These are phyloP conservation scores for Microcebus tavaratra DNA, from an alignment of 2,113 vertebrate species.

Conservation along the genomic window DNA sequence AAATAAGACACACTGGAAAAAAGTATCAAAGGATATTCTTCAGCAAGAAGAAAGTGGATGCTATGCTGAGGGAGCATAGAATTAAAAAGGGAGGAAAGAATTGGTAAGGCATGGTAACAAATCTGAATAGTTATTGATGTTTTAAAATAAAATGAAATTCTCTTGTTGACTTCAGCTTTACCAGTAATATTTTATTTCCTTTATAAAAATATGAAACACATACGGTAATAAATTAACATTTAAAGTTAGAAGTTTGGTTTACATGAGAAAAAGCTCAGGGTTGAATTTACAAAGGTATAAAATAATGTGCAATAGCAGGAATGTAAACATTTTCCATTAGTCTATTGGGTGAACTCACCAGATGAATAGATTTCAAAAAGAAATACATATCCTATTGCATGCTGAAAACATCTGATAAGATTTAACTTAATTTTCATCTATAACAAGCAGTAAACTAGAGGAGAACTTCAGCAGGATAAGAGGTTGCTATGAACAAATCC, in stretches of 20 bases:
- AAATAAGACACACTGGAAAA: neutral
- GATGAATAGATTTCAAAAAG: neutral
- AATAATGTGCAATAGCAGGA: neutral
- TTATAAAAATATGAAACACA: slow-evolving; percentile 15
- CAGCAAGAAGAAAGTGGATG: neutral
- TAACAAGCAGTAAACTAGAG: neutral
- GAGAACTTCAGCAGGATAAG: neutral
- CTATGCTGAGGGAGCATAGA: neutral
- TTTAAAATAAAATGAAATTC: neutral
- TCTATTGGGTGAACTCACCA: neutral
- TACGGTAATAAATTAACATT: neutral
- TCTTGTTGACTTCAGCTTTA: neutral
- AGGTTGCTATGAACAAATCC: neutral
- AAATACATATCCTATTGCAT: neutral
- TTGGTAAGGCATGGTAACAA: neutral
- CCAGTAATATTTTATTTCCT: slow-evolving; percentile 1
- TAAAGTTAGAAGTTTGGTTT: neutral
- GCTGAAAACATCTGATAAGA: neutral
- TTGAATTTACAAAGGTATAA: neutral
- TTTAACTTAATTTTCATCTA: neutral
- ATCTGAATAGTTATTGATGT: neutral
- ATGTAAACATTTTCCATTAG: neutral
- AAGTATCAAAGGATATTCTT: slow-evolving; percentile 33
- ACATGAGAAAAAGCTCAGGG: neutral
- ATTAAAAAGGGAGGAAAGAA: neutral